phyloP scores from a whole-genome alignment of 2,797 vertebrate species.

The Anniella stebbinsi region DNA sequence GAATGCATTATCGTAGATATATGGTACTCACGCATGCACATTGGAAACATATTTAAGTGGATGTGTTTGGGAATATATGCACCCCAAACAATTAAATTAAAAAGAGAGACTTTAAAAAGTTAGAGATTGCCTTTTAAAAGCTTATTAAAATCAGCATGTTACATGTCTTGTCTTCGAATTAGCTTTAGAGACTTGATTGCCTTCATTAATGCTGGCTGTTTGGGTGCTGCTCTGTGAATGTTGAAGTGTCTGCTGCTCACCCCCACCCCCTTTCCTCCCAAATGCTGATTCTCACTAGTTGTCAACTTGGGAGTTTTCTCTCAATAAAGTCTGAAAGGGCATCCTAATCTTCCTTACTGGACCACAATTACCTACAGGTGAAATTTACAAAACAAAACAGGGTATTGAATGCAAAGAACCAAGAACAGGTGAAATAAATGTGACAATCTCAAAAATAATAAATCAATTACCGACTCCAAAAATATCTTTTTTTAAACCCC shows the following conservation, averaged over 20 bases:
- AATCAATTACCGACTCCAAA: not conserved
- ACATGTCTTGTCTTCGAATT: slow-evolving; percentile 77
- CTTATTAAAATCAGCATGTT: slow-evolving; percentile 83
- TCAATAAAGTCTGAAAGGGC: slow-evolving; percentile 13
- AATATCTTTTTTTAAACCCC: slow-evolving; percentile 16
- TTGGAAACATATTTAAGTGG: slow-evolving; percentile 76
- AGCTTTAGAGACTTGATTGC: slow-evolving; percentile 77
- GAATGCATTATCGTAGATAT: slow-evolving; percentile 66
- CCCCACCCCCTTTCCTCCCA: fast-evolving
- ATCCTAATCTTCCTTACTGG: slow-evolving; percentile 4
- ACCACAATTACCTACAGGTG: slow-evolving; percentile 18
- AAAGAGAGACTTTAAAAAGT: slow-evolving; percentile 80
- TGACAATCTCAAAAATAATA: not conserved
- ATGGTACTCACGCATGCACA: slow-evolving; percentile 55
- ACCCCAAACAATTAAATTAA: slow-evolving; percentile 75
- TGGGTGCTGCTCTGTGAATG: slow-evolving; percentile 70
- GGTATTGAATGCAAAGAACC: slow-evolving; percentile 56
- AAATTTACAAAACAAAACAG: slow-evolving; percentile 33
- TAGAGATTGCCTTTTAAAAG: slow-evolving; percentile 80
- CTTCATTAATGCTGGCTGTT: slow-evolving; percentile 79
- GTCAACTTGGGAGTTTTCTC: slow-evolving; percentile 70
- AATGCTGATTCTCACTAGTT: slow-evolving; percentile 59
- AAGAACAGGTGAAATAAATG: slow-evolving; percentile 67
- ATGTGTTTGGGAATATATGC: slow-evolving; percentile 73
- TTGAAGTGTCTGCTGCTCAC: slow-evolving; percentile 36